Evolutionary conservation across 2,797 vertebrate genomes (phyloP).

Genomic region (Syndactyla subalaris): DNA sequence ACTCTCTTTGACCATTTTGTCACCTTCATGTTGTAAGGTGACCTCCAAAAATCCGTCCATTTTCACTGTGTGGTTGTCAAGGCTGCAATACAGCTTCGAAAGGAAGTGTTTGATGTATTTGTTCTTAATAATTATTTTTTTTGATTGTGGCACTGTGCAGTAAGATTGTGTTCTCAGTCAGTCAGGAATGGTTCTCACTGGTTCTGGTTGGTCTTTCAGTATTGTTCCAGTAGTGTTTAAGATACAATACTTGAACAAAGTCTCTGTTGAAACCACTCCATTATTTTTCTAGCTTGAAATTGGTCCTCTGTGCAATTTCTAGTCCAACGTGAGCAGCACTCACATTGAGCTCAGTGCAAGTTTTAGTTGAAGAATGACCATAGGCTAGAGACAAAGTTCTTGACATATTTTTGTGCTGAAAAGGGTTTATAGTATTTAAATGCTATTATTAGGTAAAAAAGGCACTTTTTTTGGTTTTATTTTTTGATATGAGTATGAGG

Average conservation of each 20-base stretch:
- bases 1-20: background rate
- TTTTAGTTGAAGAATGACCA: background rate
- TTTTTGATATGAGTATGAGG: background rate
- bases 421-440: background rate
- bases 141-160: background rate
- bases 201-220: background rate
- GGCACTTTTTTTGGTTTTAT: background rate
- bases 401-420: background rate
- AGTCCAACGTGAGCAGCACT: background rate
- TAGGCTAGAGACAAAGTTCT: background rate
- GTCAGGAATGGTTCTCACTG: background rate
- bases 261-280: background rate
- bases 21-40: background rate
- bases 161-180: background rate
- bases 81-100: background rate
- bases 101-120: background rate
- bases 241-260: background rate
- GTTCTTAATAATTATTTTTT: background rate
- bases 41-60: background rate
- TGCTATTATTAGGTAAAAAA: background rate
- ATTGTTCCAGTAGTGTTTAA: background rate
- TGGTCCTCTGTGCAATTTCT: background rate
- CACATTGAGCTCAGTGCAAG: background rate
- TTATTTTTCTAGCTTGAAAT: background rate
- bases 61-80: background rate